Evolutionary conservation across 1,140 invertebrate genomes (phyloP), one percentile per base, ranked within the genome.

Genomic region (Drosophila melanica): DNA sequence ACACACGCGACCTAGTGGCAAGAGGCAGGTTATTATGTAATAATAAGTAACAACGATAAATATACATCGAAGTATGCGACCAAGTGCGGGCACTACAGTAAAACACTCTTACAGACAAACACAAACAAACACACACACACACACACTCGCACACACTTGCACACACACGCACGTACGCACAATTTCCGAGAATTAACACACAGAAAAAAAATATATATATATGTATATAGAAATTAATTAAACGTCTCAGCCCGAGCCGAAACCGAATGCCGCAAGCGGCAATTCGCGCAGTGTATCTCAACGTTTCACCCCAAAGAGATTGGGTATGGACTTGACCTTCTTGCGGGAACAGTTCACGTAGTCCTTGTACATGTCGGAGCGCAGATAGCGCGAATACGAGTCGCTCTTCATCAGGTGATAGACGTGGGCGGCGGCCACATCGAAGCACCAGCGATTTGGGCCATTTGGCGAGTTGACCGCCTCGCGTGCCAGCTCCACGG

Each of bases 401-500:
- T 99, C 99, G 82, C 97, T 98, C 92, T 99, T 99, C 99, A 99
- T 99, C 65, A 99, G 93, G 91, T 99, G 98, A 93, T 99, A 99
- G 30, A 99, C 98, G 93, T 99, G 99, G 8, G 98, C 97, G 97
- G 91, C 91, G 50, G 99, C 99, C 91, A 98, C 96, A 92, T 99
- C 98, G 93, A 99, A 99, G 76, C 96, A 98, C 95, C 98, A 99
- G 84, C 98, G 94, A 93, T 98, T 97, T 10, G 96, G 95, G 53
- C 95, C 91, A 27, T 76, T 90, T 6, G 91, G 77, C 4, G 90
- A 90, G 48, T 85, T 91, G 11, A 92, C 90, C 3, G 91, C 91
- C 63, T 91, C 91, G n/a, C 91, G 76, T 8, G 91, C 91, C 54
- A 92, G 53, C 71, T 92, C 91, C 59, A 92, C 90, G 0, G 91